Percentiles rank a stretch among this genome's conserved stretches.
These are phyloP conservation scores for Eurois occulta DNA, from an alignment of 2,888 invertebrate genomes.

Conservation along the genomic window DNA sequence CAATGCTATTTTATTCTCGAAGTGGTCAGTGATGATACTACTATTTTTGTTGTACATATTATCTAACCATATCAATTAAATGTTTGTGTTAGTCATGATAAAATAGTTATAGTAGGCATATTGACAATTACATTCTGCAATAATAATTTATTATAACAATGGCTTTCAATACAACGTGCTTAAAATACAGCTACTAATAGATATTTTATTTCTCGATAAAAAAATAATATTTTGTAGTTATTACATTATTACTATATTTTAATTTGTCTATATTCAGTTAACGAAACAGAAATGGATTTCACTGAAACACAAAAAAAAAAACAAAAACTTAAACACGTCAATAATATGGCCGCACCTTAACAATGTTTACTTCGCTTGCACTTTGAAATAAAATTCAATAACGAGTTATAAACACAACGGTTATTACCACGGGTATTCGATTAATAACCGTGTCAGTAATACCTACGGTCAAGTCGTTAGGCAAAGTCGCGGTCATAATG, in stretches of 20 bases:
- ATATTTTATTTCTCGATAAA: background rate
- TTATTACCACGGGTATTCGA: too few species aligned
- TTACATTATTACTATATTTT: background rate
- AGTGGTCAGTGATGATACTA: slow-evolving; percentile 11
- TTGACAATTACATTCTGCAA: background rate
- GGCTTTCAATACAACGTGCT: background rate
- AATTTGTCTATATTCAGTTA: too few species aligned
- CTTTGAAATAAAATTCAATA: slow-evolving; percentile 11
- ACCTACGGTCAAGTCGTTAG: slow-evolving; percentile 9
- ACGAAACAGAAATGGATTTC: slow-evolving; percentile 1
- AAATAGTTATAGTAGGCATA: background rate
- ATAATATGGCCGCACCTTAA: background rate
- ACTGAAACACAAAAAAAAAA: background rate
- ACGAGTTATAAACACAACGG: background rate
- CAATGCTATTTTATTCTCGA: background rate
- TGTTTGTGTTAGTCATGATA: slow-evolving; percentile 10
- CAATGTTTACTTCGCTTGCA: slow-evolving; percentile 2
- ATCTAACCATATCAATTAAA: slow-evolving; percentile 14
- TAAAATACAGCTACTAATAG: background rate
- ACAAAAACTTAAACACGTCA: too few species aligned
- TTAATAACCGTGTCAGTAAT: too few species aligned
- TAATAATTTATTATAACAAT: slow-evolving; percentile 13
- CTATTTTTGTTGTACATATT: slow-evolving; percentile 20
- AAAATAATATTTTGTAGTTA: background rate
- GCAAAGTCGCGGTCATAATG: background rate